These are phyloP conservation scores for Illadopsis cleaveri DNA, from an alignment of 2,113 vertebrate genomes.

Conservation along the genomic window DNA sequence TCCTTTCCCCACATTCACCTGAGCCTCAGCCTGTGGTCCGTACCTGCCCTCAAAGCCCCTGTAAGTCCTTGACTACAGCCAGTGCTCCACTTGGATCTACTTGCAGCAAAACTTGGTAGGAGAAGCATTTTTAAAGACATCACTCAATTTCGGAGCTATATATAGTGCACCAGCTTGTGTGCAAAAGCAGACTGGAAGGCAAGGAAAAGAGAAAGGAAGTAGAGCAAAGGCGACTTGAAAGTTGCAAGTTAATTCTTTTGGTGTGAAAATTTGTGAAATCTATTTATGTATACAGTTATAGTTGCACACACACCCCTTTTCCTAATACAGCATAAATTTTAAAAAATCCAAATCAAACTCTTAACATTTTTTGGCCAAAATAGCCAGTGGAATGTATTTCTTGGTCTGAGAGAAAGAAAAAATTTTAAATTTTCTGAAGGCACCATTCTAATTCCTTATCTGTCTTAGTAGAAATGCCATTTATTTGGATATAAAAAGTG, in stretches of 20 bases:
- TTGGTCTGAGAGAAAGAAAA: not conserved
- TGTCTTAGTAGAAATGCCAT: not conserved
- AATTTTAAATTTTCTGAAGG: not conserved
- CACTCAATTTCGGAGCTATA: not conserved
- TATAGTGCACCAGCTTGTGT: not conserved
- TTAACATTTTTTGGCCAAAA: not conserved
- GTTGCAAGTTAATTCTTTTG: not conserved
- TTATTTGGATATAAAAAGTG: not conserved
- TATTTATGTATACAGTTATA: not conserved
- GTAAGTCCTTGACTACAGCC: not conserved
- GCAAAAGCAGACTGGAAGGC: not conserved
- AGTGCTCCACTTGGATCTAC: not conserved
- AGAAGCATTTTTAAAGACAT: constrained; percentile 19
- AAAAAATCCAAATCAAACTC: not conserved
- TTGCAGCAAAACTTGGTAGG: constrained; percentile 18
- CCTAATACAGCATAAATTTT: not conserved
- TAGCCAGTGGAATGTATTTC: not conserved
- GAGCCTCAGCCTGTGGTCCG: not conserved
- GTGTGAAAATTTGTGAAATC: not conserved
- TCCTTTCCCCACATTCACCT: not conserved
- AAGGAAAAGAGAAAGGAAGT: not conserved
- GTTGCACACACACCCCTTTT: not conserved
- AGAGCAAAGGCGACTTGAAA: not conserved
- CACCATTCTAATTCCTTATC: not conserved
- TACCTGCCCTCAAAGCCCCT: not conserved